Conservation (phyloP, 2,797 vertebrate species). For the Microcaecilia unicolor region DNA sequence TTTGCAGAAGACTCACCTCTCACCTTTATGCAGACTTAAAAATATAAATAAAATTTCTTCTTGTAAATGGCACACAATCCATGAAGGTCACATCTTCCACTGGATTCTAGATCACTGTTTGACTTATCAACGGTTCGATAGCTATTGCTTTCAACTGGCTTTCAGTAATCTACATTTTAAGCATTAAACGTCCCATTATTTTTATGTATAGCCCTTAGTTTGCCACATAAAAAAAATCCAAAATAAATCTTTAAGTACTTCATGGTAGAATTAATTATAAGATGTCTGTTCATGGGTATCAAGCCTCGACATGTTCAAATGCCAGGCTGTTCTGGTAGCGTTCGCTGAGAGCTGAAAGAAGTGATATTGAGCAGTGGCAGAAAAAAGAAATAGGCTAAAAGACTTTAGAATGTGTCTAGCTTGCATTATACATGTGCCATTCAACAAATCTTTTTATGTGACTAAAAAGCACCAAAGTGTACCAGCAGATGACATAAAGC, state of each 20-base stretch:
- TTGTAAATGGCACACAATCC: slow-evolving; percentile 41
- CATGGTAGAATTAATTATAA: slow-evolving; percentile 51
- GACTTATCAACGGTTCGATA: slow-evolving; percentile 47
- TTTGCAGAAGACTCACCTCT: slow-evolving; percentile 45
- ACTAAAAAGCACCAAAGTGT: no score
- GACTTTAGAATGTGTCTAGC: slow-evolving; percentile 6
- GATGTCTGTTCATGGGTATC: slow-evolving; percentile 21
- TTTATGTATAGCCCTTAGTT: slow-evolving; percentile 46
- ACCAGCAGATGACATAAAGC: neutral
- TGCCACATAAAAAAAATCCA: slow-evolving; percentile 50
- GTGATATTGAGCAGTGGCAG: slow-evolving; percentile 16
- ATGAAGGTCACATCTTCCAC: slow-evolving; percentile 42
- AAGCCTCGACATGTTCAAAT: slow-evolving; percentile 44
- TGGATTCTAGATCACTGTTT: slow-evolving; percentile 49
- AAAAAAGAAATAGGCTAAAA: slow-evolving; percentile 12
- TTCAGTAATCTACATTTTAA: slow-evolving; percentile 50
- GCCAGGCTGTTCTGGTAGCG: slow-evolving; percentile 25
- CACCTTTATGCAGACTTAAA: slow-evolving; percentile 55
- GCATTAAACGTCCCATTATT: slow-evolving; percentile 48
- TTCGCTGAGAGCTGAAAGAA: slow-evolving; percentile 25
- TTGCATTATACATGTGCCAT: neutral
- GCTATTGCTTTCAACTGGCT: slow-evolving; percentile 45
- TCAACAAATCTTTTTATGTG: no score
- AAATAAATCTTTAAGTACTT: slow-evolving; percentile 49
- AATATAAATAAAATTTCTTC: slow-evolving; percentile 64